These are phyloP conservation scores for Smittia sp. DNA, from an alignment of 2,888 invertebrate genomes.

Conservation along the genomic window DNA sequence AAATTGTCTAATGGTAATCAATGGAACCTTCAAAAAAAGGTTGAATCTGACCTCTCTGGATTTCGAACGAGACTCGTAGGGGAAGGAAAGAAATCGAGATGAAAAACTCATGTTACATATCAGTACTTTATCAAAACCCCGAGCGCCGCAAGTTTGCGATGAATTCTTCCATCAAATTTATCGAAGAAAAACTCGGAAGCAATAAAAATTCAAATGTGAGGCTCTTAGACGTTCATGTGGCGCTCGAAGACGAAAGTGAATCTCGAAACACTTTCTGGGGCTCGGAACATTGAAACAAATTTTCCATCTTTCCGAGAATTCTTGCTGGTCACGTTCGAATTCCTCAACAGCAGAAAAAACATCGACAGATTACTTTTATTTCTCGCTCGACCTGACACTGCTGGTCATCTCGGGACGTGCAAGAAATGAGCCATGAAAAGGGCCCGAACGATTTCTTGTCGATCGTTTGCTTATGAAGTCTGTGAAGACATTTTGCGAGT, in stretches of 20 bases:
- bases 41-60: no score
- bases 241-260: slow-evolving; percentile 11
- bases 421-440: slow-evolving; percentile 24
- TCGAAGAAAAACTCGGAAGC: slow-evolving; percentile 28
- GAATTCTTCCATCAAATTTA: slow-evolving; percentile 29
- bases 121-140: slow-evolving; percentile 1
- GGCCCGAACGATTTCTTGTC: background rate
- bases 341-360: background rate
- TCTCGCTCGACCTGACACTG: slow-evolving; percentile 19
- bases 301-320: background rate
- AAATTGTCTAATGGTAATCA: no score
- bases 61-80: slow-evolving; percentile 33
- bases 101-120: slow-evolving; percentile 11
- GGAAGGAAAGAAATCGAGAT: background rate
- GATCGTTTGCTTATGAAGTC: no score
- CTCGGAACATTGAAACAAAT: background rate
- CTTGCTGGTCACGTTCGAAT: background rate
- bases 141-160: background rate
- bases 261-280: slow-evolving; percentile 7
- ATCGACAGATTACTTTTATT: slow-evolving; percentile 3
- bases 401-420: slow-evolving; percentile 33
- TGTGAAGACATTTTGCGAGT: no score
- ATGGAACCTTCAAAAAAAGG: no score
- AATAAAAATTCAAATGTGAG: slow-evolving; percentile 40
- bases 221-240: slow-evolving; percentile 35